Percentiles rank a stretch among this genome's conserved stretches.
These are phyloP conservation scores for Drosophila arizonae DNA, from an alignment of 1,140 invertebrate species.

Conservation along the genomic window DNA sequence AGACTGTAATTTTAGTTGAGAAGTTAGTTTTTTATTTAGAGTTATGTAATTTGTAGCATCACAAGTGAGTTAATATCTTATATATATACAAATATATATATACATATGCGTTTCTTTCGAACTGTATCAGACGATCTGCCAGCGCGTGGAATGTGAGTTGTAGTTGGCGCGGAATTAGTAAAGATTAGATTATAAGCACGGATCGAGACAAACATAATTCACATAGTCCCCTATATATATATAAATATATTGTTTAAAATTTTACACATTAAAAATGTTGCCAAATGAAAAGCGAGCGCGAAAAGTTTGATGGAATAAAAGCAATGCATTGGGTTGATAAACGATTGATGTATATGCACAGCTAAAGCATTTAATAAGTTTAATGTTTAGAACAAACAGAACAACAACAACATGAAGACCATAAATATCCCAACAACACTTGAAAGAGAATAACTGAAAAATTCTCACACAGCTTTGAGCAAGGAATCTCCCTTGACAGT, in stretches of 20 bases:
- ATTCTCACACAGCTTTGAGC: neutral
- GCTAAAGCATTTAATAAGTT: conserved; percentile 49
- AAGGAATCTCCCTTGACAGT: conserved; percentile 16
- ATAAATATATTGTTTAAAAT: conserved; percentile 43
- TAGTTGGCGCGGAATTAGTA: conserved; percentile 28
- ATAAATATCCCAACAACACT: conserved; percentile 14
- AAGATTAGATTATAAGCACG: conserved; percentile 52
- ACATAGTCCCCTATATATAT: conserved; percentile 7
- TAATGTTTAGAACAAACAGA: conserved; percentile 25
- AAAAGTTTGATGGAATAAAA: conserved; percentile 8
- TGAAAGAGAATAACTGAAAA: neutral
- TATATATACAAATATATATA: conserved; percentile 1
- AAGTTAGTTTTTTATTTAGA: conserved; percentile 50
- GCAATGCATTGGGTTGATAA: conserved; percentile 19
- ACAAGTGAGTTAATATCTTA: conserved; percentile 41
- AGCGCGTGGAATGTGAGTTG: conserved; percentile 27
- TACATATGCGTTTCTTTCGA: conserved; percentile 16
- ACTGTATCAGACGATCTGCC: conserved; percentile 57
- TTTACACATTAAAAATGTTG: conserved; percentile 68
- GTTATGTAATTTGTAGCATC: conserved; percentile 72
- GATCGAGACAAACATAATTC: conserved; percentile 32
- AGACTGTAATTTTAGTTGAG: conserved; percentile 78
- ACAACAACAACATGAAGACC: conserved; percentile 16
- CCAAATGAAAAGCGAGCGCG: conserved; percentile 52
- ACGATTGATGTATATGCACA: conserved; percentile 31